phyloP scores from a whole-genome alignment of 2,888 invertebrate species.

The Alentia gelatinosa region DNA sequence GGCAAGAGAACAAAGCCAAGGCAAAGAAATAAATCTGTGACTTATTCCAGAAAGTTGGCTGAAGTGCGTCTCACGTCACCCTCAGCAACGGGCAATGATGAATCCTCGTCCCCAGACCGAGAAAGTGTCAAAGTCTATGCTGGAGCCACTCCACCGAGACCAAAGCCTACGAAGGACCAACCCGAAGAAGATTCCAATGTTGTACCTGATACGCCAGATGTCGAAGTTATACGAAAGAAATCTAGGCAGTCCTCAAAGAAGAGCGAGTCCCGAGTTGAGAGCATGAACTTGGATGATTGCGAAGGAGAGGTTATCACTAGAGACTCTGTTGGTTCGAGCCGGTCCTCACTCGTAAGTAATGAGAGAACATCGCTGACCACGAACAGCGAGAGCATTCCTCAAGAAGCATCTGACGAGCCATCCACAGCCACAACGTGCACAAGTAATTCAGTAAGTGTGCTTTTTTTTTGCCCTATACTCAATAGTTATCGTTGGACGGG shows the following conservation, averaged over 20 bases:
- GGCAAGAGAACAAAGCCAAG: slow-evolving; percentile 61
- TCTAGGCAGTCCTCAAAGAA: background rate
- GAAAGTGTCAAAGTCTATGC: background rate
- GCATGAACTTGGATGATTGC: too few relatives aligned
- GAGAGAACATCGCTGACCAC: too few relatives aligned
- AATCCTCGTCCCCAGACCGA: background rate
- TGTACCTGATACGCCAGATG: slow-evolving; percentile 2
- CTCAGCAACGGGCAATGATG: background rate
- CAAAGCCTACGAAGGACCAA: background rate
- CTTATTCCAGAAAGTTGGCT: background rate
- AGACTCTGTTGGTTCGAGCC: too few relatives aligned
- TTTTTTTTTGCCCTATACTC: too few relatives aligned
- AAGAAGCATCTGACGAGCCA: too few relatives aligned
- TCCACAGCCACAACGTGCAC: too few relatives aligned
- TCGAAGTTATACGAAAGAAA: background rate
- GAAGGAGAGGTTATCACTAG: too few relatives aligned
- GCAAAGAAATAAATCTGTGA: slow-evolving; percentile 55
- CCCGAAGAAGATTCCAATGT: background rate
- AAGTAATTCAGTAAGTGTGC: too few relatives aligned
- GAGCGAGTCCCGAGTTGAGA: too few relatives aligned
- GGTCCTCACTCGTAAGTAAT: too few relatives aligned
- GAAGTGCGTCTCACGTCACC: background rate
- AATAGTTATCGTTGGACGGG: too few relatives aligned
- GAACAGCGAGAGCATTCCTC: too few relatives aligned
- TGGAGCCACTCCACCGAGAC: background rate